A percentile compares a stretch with the other conserved stretches of the same genome.
Conservation (phyloP, 1,140 invertebrate species). For the Elysia chlorotica region DNA sequence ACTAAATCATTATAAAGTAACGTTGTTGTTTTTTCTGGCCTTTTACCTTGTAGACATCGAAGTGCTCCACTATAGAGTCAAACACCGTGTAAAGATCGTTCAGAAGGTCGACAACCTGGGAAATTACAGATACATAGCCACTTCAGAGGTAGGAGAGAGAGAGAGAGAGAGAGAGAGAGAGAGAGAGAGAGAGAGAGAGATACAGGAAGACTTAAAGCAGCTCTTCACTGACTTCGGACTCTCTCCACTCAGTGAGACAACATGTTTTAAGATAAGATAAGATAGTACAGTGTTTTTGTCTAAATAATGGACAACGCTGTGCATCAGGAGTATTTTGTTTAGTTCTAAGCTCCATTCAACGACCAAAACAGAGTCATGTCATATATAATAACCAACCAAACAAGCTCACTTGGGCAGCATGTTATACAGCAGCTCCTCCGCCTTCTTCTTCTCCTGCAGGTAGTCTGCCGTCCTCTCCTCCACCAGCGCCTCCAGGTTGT, state of each 20-base stretch:
- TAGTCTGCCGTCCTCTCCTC: conserved; percentile 95
- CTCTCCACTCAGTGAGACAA: too few relatives aligned
- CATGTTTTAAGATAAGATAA: too few relatives aligned
- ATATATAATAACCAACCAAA: too few relatives aligned
- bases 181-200: neutral
- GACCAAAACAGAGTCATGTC: too few relatives aligned
- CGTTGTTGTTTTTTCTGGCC: too few relatives aligned
- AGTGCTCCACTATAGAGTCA: conserved; percentile 87
- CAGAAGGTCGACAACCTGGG: conserved; percentile 53
- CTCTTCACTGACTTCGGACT: neutral
- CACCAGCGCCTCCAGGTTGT: conserved; percentile 84
- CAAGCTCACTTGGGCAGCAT: conserved; percentile 94
- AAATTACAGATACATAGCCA: too few relatives aligned
- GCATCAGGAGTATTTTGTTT: too few relatives aligned
- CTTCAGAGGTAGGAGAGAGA: neutral
- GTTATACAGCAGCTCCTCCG: conserved; percentile 94
- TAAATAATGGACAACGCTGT: too few relatives aligned
- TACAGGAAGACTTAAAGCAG: too few relatives aligned
- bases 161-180: neutral
- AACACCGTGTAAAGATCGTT: conserved; percentile 74
- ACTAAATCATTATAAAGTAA: too few relatives aligned
- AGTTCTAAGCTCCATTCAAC: too few relatives aligned
- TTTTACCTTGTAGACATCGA: conserved; percentile 82
- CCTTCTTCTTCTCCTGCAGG: conserved; percentile 94
- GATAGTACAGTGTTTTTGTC: too few relatives aligned